Evolutionary conservation across 2,888 invertebrate species (phyloP).

Genomic region (Ophion obscuratus): DNA sequence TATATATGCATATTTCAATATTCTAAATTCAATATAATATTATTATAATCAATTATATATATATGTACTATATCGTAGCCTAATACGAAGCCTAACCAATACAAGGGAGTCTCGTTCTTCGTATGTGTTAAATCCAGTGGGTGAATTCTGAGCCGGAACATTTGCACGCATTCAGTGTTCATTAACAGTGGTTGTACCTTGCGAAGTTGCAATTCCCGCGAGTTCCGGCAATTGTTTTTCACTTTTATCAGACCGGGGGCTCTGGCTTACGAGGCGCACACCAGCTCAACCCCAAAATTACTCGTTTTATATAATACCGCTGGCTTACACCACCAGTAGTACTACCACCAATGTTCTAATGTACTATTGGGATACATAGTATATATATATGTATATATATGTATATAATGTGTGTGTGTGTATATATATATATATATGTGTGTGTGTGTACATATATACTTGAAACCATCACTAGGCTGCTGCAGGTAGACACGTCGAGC

Average conservation of each 20-base stretch:
- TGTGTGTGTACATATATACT: not conserved
- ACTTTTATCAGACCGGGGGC: slow-evolving; percentile 62
- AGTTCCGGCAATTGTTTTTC: slow-evolving; percentile 64
- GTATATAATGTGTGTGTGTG: not conserved
- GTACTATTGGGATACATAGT: not conserved
- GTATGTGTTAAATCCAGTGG: not conserved
- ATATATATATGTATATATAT: not conserved
- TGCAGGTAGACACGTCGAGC: slow-evolving; percentile 20
- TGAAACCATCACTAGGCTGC: not conserved
- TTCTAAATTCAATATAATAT: too few relatives aligned
- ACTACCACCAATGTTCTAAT: slow-evolving; percentile 28
- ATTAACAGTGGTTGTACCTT: slow-evolving; percentile 54
- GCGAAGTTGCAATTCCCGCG: slow-evolving; percentile 56
- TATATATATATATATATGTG: not conserved
- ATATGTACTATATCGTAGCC: too few relatives aligned
- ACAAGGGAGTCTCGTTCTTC: not conserved
- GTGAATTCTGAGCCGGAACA: slow-evolving; percentile 39
- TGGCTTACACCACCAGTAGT: slow-evolving; percentile 3
- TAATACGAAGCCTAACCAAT: not conserved
- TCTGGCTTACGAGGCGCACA: slow-evolving; percentile 33
- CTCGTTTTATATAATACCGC: slow-evolving; percentile 47
- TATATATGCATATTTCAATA: too few relatives aligned
- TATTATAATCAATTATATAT: too few relatives aligned
- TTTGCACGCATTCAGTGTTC: slow-evolving; percentile 58
- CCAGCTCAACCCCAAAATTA: slow-evolving; percentile 57